Evolutionary conservation across 2,888 invertebrate species (phyloP), one percentile per base, ranked within the genome.

Genomic region (Ophraella communa): DNA sequence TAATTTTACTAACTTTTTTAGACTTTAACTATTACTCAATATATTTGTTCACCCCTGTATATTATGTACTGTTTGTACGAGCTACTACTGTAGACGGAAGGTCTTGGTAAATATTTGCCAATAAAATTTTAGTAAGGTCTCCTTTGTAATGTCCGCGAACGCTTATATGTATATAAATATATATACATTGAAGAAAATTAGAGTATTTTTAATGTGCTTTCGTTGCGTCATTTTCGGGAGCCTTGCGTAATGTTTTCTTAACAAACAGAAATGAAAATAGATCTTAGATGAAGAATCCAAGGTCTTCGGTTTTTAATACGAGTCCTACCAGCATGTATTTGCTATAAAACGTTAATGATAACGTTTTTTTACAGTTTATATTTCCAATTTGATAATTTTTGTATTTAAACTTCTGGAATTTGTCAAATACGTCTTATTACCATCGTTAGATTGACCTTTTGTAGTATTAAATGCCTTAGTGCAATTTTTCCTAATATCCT

Each of bases 51-150:
- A n/a, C n/a, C n/a, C n/a, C n/a, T n/a, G n/a, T n/a, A n/a, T n/a
- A n/a, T n/a, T n/a, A n/a, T n/a, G n/a, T n/a, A n/a, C n/a, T n/a
- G n/a, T n/a, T n/a, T n/a, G n/a, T n/a, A n/a, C n/a, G n/a, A n/a
- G 59, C 59, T 51, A 59, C 39, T 51, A 53, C 33, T 33, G 53
- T 61, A 53, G 45, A 44, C 57, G 56, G 61, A 57, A 61, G 57
- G 27, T 44, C n/a, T 61, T 39, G 27, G 65, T 65, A 65, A 65
- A 65, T 65, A 65, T 65, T 65, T 65, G 65, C 52, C 57, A 61
- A 57, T 61, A 65, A 65, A 65, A 65, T 65, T 56, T 62, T 56
- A 61, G 57, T 65, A 53, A 39, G 35, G 64, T 64, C 59, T 54
- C 49, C 35, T 51, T 57, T n/a, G 23, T 52, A 27, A 49, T 24